Conservation (phyloP, 2,113 vertebrate genomes). For the Oceanodroma tethys region DNA sequence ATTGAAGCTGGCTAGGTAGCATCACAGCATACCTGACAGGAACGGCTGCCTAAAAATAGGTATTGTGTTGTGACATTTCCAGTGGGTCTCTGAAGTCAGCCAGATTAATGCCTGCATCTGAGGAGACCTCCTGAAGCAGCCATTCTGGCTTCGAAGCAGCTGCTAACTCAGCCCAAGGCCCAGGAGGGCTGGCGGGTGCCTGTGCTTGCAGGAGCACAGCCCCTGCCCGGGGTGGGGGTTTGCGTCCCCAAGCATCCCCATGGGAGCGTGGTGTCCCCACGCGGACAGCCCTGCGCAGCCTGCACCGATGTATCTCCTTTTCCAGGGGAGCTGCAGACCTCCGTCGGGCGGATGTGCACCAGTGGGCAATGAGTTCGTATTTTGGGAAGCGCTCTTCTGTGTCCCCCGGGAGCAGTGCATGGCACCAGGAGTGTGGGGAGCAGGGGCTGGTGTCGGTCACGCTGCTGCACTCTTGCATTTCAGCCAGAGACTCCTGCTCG, state of each 20-base stretch:
- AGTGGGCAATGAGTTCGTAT: accelerated
- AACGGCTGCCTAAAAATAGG: not conserved
- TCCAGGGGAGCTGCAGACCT: not conserved
- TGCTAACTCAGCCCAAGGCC: accelerated
- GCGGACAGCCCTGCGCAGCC: accelerated
- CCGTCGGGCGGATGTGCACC: accelerated
- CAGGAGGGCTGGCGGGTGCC: not conserved
- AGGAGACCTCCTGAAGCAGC: not conserved
- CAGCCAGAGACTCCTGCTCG: not conserved
- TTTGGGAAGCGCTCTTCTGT: not conserved
- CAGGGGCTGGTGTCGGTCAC: not conserved
- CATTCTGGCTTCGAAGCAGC: not conserved
- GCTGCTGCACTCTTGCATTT: not conserved
- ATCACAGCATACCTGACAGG: not conserved
- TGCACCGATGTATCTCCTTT: not conserved
- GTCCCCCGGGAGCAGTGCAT: not conserved
- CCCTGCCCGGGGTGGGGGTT: too few relatives aligned
- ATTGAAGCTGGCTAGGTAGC: not conserved
- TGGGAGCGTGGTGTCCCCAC: accelerated
- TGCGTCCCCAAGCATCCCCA: accelerated
- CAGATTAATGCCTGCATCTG: not conserved
- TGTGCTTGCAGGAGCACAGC: not conserved
- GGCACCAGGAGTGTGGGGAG: not conserved
- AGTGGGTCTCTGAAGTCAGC: not conserved
- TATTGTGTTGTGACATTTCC: not conserved